Evolutionary conservation across 2,888 invertebrate species (phyloP).

Genomic region (Melanotus villosus): DNA sequence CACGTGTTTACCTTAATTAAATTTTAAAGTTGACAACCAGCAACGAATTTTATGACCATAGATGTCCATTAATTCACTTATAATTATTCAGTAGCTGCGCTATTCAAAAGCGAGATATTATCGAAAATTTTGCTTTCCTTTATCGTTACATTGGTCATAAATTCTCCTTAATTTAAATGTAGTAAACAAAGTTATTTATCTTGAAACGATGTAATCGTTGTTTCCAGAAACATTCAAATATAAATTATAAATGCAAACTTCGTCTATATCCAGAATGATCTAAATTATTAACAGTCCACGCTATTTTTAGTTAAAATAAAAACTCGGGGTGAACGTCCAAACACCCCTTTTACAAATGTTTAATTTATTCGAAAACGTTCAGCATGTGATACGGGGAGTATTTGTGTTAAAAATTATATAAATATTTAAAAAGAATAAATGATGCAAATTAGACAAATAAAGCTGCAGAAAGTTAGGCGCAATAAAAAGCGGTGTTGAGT

Average conservation of each 20-base stretch:
- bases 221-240: not conserved
- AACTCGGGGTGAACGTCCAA: constrained; percentile 8
- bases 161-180: not conserved
- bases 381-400: not conserved
- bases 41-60: too few relatives aligned
- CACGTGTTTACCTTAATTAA: too few relatives aligned
- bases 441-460: constrained; percentile 43
- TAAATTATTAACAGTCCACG: not conserved
- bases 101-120: too few relatives aligned
- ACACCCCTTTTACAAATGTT: not conserved
- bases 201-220: not conserved
- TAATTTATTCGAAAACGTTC: not conserved
- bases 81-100: too few relatives aligned
- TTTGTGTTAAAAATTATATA: not conserved
- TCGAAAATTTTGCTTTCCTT: not conserved
- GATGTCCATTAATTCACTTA: too few relatives aligned
- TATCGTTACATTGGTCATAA: not conserved
- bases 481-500: constrained; percentile 40
- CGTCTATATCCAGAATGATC: not conserved
- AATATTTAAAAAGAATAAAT: constrained; percentile 18
- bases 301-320: not conserved
- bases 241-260: constrained; percentile 5
- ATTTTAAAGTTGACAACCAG: too few relatives aligned
- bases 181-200: not conserved
- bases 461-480: constrained; percentile 26